phyloP scores from a whole-genome alignment of 2,888 invertebrate species.

The Stenurella melanura region DNA sequence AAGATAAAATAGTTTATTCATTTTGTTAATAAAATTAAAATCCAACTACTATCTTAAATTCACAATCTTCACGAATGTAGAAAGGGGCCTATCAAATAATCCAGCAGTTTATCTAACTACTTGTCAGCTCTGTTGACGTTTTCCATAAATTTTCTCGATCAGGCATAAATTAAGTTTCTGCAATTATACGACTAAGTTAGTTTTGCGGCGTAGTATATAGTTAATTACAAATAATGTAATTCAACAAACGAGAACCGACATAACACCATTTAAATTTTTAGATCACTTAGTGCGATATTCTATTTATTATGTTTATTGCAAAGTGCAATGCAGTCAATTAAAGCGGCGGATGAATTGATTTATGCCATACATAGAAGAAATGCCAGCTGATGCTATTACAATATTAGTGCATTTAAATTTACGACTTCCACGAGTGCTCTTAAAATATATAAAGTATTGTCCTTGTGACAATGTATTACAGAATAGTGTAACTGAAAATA shows the following conservation, averaged over 20 bases:
- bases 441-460: slow-evolving; percentile 26
- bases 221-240: background rate
- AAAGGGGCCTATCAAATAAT: too few species aligned
- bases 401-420: slow-evolving; percentile 21
- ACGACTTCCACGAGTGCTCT: slow-evolving; percentile 27
- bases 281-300: slow-evolving; percentile 9
- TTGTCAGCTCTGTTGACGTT: too few species aligned
- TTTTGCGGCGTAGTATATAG: background rate
- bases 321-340: slow-evolving; percentile 24
- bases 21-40: too few species aligned
- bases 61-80: too few species aligned
- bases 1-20: too few species aligned
- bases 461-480: slow-evolving; percentile 25
- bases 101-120: too few species aligned
- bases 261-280: slow-evolving; percentile 21
- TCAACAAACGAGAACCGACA: slow-evolving; percentile 19
- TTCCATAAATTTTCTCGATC: too few species aligned
- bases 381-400: slow-evolving; percentile 24
- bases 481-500: background rate
- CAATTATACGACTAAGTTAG: too few species aligned
- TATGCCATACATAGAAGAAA: slow-evolving; percentile 7
- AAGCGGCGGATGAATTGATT: slow-evolving; percentile 26
- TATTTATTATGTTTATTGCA: slow-evolving; percentile 16
- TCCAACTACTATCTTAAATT: too few species aligned
- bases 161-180: too few species aligned